Percentiles rank a stretch among this genome's conserved stretches.
These are phyloP conservation scores for Chelon labrosus DNA, from an alignment of 2,797 vertebrate species.

Conservation along the genomic window DNA sequence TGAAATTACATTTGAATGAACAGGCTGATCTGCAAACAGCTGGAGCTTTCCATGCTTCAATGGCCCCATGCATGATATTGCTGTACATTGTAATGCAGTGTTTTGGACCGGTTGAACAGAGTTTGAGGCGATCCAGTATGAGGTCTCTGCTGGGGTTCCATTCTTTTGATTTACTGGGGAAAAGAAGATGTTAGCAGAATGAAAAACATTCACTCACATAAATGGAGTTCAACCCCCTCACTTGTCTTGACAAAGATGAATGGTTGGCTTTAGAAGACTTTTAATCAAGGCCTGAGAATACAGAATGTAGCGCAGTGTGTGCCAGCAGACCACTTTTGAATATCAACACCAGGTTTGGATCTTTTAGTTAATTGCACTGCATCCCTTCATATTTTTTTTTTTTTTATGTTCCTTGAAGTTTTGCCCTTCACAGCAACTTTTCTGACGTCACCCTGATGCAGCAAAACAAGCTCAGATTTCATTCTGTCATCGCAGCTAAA, in stretches of 20 bases:
- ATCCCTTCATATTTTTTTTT: conserved; percentile 10
- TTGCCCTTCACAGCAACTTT: background rate
- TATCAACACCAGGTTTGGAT: conserved; percentile 49
- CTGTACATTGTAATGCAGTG: conserved; percentile 58
- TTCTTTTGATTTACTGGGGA: conserved; percentile 64
- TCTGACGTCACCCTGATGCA: background rate
- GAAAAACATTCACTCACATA: conserved; percentile 63
- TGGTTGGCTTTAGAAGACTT: conserved; percentile 57
- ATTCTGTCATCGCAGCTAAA: conserved; percentile 2
- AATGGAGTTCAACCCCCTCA: conserved; percentile 58
- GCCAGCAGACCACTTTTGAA: conserved; percentile 66
- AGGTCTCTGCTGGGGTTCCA: conserved; percentile 52
- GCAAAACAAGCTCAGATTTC: conserved; percentile 5
- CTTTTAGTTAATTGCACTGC: conserved; percentile 31
- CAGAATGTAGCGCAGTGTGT: conserved; percentile 34
- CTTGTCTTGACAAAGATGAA: conserved; percentile 66
- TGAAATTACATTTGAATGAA: conserved; percentile 65
- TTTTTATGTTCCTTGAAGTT: background rate
- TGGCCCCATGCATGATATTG: conserved; percentile 55
- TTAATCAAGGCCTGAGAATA: conserved; percentile 65
- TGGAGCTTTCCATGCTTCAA: conserved; percentile 56
- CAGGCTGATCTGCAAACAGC: conserved; percentile 62
- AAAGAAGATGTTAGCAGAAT: conserved; percentile 58
- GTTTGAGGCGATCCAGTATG: conserved; percentile 38
- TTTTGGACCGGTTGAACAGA: conserved; percentile 50